Percentiles rank a stretch among this genome's conserved stretches.
Evolutionary conservation across 2,113 vertebrate species (phyloP).

Genomic region (Bagarius yarrelli): DNA sequence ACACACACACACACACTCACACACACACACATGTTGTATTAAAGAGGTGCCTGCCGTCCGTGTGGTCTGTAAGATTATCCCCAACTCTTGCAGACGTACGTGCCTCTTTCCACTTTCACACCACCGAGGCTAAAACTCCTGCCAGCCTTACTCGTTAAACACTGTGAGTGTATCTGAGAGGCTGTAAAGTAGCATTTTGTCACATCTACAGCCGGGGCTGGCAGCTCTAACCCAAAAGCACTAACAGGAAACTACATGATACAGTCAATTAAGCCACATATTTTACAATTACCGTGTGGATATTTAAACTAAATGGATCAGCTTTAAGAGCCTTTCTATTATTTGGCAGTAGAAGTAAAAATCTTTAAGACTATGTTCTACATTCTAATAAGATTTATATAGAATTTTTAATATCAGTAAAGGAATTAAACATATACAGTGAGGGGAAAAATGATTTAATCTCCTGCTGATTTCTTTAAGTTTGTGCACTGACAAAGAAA

Average conservation of each 20-base stretch:
- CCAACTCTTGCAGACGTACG: conserved; percentile 63
- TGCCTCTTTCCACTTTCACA: conserved; percentile 58
- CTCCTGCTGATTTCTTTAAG: too few species aligned
- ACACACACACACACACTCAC: too few species aligned
- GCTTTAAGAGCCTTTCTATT: background rate
- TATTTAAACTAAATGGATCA: background rate
- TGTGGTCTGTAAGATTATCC: conserved; percentile 72
- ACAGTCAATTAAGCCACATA: background rate
- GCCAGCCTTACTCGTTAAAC: conserved; percentile 34
- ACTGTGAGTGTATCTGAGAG: conserved; percentile 4
- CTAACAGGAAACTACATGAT: background rate
- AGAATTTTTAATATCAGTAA: too few species aligned
- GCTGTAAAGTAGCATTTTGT: conserved; percentile 38
- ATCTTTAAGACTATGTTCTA: background rate
- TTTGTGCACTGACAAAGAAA: too few species aligned
- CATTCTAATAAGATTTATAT: background rate
- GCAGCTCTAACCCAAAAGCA: background rate
- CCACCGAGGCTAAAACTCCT: conserved; percentile 56
- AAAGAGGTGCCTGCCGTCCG: conserved; percentile 53
- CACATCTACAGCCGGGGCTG: conserved; percentile 12
- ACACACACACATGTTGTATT: conserved; percentile 53
- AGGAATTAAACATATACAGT: too few species aligned
- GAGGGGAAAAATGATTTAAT: too few species aligned
- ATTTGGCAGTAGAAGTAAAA: background rate
- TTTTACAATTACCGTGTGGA: background rate